Base-by-base conservation (phyloP, 2,797 vertebrate species). In the Ibycter americanus region DNA sequence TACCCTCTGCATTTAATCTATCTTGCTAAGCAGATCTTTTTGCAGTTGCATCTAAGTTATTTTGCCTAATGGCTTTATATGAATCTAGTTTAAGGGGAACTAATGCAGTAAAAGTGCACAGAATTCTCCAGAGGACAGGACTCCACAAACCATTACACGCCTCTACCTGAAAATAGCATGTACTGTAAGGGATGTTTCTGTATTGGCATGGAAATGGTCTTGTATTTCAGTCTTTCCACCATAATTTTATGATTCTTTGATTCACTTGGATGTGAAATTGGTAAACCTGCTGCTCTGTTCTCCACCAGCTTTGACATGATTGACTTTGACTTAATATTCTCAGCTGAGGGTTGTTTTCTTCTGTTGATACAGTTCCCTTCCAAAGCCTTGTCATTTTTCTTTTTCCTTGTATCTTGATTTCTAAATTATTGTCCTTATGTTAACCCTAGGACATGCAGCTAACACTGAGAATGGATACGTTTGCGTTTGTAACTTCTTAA, bases 271-370 rank as follows among this genome's bases (percentile, higher is more conserved):
- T 81, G 55, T 93, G 81, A 95, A 96, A 95, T 58, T 81, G 78
- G 78, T 65, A 95, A 95, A 96, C 83, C 84, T 87, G 85, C 68
- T 87, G 71, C 3, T 27, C 81, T 81, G 52, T 81, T 95, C 71
- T 92, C 78, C 82, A 89, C 90, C 27, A 86, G 49, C 66, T 93
- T 96, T 92, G 86, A 87, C 40, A 27, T 93, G 89, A 97, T 55
- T 93, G 71, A 89, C 17, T 95, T 38, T 93, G 78, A 96, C 87
- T 92, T 94, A 67, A 90, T 94, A 89, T 81, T 90, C 58, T 86
- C 92, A 88, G 73, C 31, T 88, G 88, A 94, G 76, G 85, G 40
- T 76, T 95, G 72, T 97, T 87, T 97, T 90, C 70, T 88, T 74
- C 84, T 96, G 55, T 71, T 68, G 80, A 90, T 93, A 36, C 7